Base-by-base conservation (phyloP, 2,113 vertebrate species). In the Nestor notabilis region DNA sequence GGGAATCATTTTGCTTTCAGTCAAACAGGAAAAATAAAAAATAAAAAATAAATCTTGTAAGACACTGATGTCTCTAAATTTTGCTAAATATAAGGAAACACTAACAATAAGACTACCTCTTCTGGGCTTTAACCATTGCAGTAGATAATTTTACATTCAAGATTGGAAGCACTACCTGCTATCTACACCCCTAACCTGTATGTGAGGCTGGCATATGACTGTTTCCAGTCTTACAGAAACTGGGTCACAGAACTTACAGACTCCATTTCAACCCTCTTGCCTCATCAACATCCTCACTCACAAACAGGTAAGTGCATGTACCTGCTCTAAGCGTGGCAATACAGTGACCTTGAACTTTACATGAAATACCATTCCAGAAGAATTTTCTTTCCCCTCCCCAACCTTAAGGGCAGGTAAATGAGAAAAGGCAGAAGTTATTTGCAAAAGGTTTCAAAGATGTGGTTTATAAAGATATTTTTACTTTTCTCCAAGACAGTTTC, bases 261-360 rank as follows among this genome's bases (percentile, higher is more conserved):
- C 35, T 80, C 27, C 27, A 31, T 37, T 43, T 76, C 17, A 56
- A 80, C 5, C 14, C 44, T 69, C 52, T 24, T 1, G 0, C 13
- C 28, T 2, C 0, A 17, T 9, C 52, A 43, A 7, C 0, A 0
- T 19, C 29, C 39, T 76, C 44, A 20, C 44, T 29, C 15, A 29
- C 17, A 27, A 69, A 47, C 4, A 64, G 21, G 3, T 5, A 72
- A 35, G 33, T 5, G 8, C 20, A 37, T 0, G 1, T 23, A 28
- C 16, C 58, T 77, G 63, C 44, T 44, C 49, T 31, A 41, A 44
- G 18, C 9, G 19, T 74, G 8, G 19, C 35, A 64, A 41, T 19
- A 17, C 13, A 88, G 52, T 7, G 49, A 31, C 44, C 37, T 66
- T 53, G 60, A 74, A 81, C 72, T 78, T 68, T 4, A 77, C 2